Base-by-base conservation (phyloP, 1,140 invertebrate genomes). In the Leptonema lineaticorne region DNA sequence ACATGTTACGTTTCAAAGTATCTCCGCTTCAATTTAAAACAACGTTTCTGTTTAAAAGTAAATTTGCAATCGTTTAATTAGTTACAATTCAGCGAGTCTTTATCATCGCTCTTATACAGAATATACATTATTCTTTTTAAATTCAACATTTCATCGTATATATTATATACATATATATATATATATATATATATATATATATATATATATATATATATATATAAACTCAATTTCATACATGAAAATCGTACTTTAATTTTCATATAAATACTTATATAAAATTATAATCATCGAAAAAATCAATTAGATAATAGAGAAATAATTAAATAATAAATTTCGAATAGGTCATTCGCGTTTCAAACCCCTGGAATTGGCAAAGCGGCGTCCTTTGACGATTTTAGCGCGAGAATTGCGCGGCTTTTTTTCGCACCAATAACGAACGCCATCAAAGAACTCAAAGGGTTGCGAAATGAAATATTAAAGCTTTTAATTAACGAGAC, bases 391-490 rank as follows among this genome's bases (percentile, higher is more conserved):
- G 59, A 62, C 33, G 30, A 22, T 62, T 62, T 62, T 62, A 18
- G 37, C 63, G 63, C 67, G 46, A 71, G 69, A 71, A 63, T 66
- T 14, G 57, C 41, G 56, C 56, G 63, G 18, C 18, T 24, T 53
- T 68, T 65, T 67, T 68, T 65, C 63, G 58, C 67, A 63, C 70
- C 70, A 67, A 72, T 67, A 67, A 66, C 63, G 58, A 58, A 30
- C 33, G 18, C 67, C 41, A 65, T 64, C 62, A 68, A 60, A 69
- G 53, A 26, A 28, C 29, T 67, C 71, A 69, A 72, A 72, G 71
- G 68, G 68, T 63, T 68, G 62, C 53, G 18, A 65, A 45, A 72
- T 69, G 68, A 67, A 67, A 72, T 72, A 69, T 63, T 69, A 72
- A 69, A 67, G 64, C 56, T 60, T 72, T 69, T 72, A 72, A 72